Evolutionary conservation across 2,113 vertebrate species (phyloP), one percentile per base, ranked within the genome.

Genomic region (Talpa occidentalis): DNA sequence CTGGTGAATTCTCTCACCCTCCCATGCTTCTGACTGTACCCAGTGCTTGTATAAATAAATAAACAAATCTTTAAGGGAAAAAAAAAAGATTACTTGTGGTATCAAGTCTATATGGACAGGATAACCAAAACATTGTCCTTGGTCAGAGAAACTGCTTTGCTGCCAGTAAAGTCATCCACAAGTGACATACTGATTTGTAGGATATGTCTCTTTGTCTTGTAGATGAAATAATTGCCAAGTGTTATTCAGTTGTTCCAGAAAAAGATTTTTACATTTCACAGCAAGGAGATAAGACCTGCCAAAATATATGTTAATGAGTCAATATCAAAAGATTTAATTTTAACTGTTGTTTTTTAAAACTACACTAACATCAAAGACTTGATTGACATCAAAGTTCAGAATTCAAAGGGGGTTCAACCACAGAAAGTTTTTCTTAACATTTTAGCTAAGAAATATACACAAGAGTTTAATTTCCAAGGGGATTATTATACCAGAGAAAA

Each of bases 381-480:
- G 56, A 85, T 24, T 60, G 59, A 14, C 69, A 2, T 24, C 90
- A 84, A 88, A 95, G 60, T 95, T 97, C 94, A 97, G 76, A 76
- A 94, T 32, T 92, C 96, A 96, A 91, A 95, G 90, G 96, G 86
- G 59, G 94, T 97, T 96, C 91, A 90, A 84, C 62, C 84, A 72
- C 67, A 96, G 81, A 76, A 91, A 24, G 8, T 47, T 95, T 96
- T 97, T 52, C 96, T 87, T 94, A 89, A 93, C 90, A 66, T 94
- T 98, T 96, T 94, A 97, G 78, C 88, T 96, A 69, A 81, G 90
- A 79, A 93, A 88, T 93, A 89, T 69, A 94, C 89, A 93, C 24
- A 96, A 97, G 95, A 93, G 47, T 92, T 97, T 69, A 97, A 97
- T 98, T 98, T 98, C 96, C 94, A 97, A 69, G 84, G 96, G 97